Conservation (phyloP, 2,888 invertebrate genomes). For the Opisthograptis luteolata region DNA sequence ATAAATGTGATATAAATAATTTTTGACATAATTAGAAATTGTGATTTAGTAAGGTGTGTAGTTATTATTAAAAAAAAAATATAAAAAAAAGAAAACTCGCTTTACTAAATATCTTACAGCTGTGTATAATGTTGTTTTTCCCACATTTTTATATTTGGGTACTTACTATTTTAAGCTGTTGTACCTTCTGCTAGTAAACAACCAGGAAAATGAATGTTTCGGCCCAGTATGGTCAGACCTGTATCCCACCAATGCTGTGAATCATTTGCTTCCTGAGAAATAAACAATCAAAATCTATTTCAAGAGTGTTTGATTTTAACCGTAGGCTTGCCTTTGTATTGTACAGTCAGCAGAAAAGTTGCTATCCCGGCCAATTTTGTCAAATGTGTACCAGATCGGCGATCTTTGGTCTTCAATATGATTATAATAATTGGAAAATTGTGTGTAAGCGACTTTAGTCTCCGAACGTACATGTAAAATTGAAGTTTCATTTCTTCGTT, state of each 20-base stretch:
- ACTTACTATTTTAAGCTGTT: conserved; percentile 79
- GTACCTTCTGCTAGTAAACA: conserved; percentile 70
- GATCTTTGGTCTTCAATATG: too few species aligned
- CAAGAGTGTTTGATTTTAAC: conserved; percentile 45
- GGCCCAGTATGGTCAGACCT: conserved; percentile 79
- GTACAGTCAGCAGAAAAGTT: too few species aligned
- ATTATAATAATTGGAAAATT: too few species aligned
- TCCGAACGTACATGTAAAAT: too few species aligned
- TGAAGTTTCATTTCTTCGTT: too few species aligned
- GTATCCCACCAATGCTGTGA: conserved; percentile 84
- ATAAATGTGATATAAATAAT: conserved; percentile 82
- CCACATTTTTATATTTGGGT: conserved; percentile 79
- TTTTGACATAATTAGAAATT: conserved; percentile 82
- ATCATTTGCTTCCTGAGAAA: conserved; percentile 84
- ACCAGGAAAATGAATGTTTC: conserved; percentile 74
- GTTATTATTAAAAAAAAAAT: conserved; percentile 61
- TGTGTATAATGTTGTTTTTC: conserved; percentile 72
- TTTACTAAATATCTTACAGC: conserved; percentile 76
- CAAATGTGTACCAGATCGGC: too few species aligned
- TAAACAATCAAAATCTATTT: conserved; percentile 81
- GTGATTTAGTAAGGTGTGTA: conserved; percentile 83
- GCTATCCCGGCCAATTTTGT: too few species aligned
- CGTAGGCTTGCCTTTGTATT: not conserved
- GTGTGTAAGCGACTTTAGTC: too few species aligned
- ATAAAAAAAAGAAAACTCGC: conserved; percentile 68